Evolutionary conservation across 2,113 vertebrate species (phyloP), one percentile per base, ranked within the genome.

Genomic region (Polypterus bichir): DNA sequence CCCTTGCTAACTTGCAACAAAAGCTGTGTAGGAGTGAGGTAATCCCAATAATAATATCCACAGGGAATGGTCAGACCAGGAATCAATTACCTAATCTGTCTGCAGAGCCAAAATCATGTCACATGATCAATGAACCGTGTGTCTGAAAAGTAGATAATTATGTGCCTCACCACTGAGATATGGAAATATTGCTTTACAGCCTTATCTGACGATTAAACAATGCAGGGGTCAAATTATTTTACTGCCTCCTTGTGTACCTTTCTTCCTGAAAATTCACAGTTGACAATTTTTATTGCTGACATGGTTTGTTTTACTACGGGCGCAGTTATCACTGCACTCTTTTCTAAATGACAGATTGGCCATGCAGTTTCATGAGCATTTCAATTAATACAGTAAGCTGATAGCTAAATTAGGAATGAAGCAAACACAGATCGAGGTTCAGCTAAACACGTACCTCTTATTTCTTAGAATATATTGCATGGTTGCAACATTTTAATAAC

Each of bases 41-140:
- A 65, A 60, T 60, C 64, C 57, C 53, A 59, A 64, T 49, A 27
- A 55, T 55, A 27, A 27, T 6, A 55, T 49, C 44, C 51, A 48
- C 55, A 59, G 63, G 63, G 57, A 60, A 65, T 51, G 58, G 49
- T 46, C 64, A 64, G 56, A 49, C 63, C 6, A 11, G 63, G 49
- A 46, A 49, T 57, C 63, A 60, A 60, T 64, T 64, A 64, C 49
- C 5, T 52, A 47, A 52, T 9, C 1, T 27, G 58, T 65, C 64
- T 53, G 51, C 9, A 11, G 57, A 46, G 64, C 52, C 64, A 4
- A 55, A 55, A 55, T 55, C 54, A 52, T 52, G 9, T 55, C 54
- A 55, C 54, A 5, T 55, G 54, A 55, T 10, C 54, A 55, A 55
- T 55, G 54, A 55, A 8, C 54, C 54, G 44, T 10, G 44, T 10